phyloP scores from a whole-genome alignment of 2,888 invertebrate species.

The Onthophagus sagittarius region DNA sequence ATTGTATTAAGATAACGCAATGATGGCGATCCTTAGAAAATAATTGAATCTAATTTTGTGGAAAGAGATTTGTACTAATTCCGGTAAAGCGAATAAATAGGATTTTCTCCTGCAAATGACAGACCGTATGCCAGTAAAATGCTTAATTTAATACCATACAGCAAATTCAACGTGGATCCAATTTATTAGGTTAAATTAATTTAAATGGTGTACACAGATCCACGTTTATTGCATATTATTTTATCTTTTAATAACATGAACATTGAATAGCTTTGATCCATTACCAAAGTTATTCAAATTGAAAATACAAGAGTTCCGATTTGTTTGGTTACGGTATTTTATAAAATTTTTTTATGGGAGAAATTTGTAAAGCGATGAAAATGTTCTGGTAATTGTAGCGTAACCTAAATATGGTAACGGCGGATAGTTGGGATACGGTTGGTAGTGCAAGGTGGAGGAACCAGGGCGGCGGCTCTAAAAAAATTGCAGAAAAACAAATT shows the following conservation, averaged over 20 bases:
- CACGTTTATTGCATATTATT: not conserved
- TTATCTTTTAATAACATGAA: not conserved
- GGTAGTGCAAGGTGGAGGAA: not conserved
- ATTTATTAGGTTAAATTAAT: not conserved
- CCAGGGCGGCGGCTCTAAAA: not conserved
- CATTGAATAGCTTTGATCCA: not conserved
- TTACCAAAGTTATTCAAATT: not conserved
- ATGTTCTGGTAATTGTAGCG: not conserved
- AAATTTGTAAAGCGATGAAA: constrained; percentile 1
- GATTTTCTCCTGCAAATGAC: not conserved
- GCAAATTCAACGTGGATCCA: not conserved
- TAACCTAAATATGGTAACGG: not conserved
- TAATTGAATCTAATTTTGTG: no score
- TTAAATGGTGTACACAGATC: not conserved
- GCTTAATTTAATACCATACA: not conserved
- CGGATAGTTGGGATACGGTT: not conserved
- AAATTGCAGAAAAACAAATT: constrained; percentile 30
- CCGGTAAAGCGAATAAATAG: not conserved
- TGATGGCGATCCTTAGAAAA: no score
- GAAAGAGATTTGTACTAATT: no score
- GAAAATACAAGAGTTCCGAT: not conserved
- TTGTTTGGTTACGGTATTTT: not conserved
- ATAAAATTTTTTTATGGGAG: not conserved
- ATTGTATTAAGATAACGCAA: no score
- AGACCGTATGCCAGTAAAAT: not conserved